Conservation (phyloP, 2,113 vertebrate species). For the Tyto alba region DNA sequence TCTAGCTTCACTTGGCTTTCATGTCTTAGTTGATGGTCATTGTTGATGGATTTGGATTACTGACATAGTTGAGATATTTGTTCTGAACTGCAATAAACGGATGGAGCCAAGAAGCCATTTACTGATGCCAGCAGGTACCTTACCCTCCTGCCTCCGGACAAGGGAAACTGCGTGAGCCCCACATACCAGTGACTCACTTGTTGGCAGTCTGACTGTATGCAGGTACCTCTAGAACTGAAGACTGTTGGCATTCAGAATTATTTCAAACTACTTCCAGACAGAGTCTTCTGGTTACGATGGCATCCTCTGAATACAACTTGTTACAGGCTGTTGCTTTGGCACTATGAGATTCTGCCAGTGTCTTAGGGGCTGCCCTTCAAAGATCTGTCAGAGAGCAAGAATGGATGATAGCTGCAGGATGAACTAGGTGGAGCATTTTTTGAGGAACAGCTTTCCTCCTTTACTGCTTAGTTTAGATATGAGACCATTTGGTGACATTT, state of each 20-base stretch:
- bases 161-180: not conserved
- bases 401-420: not conserved
- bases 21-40: not conserved
- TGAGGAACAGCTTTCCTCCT: not conserved
- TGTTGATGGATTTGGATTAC: not conserved
- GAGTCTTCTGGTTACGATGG: not conserved
- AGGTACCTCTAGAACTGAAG: not conserved
- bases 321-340: not conserved
- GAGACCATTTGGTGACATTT: not conserved
- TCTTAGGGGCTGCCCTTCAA: not conserved
- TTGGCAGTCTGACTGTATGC: not conserved
- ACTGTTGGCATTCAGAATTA: not conserved
- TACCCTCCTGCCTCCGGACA: not conserved
- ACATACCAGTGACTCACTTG: not conserved
- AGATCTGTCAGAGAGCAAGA: not conserved
- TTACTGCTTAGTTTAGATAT: not conserved
- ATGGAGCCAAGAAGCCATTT: not conserved
- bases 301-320: not conserved
- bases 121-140: not conserved
- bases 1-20: not conserved
- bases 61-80: not conserved
- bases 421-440: not conserved
- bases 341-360: not conserved
- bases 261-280: not conserved
- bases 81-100: not conserved